Evolutionary conservation across 2,888 invertebrate species (phyloP).

Genomic region (Brachypalpus laphriformis): DNA sequence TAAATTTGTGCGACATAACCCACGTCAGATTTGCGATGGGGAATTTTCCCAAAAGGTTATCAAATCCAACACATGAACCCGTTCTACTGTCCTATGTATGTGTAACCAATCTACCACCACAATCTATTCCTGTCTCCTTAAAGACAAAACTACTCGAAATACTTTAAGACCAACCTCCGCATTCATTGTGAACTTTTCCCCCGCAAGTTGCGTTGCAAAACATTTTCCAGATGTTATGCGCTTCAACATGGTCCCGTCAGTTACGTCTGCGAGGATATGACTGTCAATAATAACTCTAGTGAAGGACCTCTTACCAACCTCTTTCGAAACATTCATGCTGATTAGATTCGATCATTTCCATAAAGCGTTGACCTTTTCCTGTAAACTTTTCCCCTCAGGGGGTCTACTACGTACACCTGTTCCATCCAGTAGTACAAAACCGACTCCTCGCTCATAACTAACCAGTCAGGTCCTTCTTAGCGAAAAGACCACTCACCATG

Average conservation of each 20-base stretch:
- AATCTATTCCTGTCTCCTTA: no score
- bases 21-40: no score
- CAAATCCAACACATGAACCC: no score
- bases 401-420: slow-evolving; percentile 21
- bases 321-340: background rate
- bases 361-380: background rate
- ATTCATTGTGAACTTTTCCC: background rate
- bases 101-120: no score
- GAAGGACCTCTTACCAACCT: background rate
- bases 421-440: background rate
- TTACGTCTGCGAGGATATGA: background rate
- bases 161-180: no score
- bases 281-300: background rate
- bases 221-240: background rate
- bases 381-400: background rate
- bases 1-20: no score
- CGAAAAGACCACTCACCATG: slow-evolving; percentile 35
- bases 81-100: no score
- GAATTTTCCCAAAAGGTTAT: no score
- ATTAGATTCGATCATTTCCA: background rate
- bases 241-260: background rate
- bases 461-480: slow-evolving; percentile 1
- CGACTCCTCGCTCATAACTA: background rate
- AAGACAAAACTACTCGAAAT: no score
- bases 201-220: background rate